Evolutionary conservation across 2,113 vertebrate genomes (phyloP).

Genomic region (Odobenus rosmarus): DNA sequence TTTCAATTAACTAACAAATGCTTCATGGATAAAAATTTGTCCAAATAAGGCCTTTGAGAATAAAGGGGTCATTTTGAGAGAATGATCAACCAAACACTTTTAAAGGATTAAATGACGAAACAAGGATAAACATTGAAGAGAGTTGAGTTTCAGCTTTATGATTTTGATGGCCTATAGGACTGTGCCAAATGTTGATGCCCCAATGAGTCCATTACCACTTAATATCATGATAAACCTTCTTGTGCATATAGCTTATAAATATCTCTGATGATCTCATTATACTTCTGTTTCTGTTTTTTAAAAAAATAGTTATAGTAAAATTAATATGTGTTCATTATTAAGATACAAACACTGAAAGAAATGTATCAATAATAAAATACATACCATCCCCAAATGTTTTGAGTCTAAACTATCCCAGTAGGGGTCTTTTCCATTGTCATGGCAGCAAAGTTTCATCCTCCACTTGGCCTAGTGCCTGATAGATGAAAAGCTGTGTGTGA

Average conservation of each 20-base stretch:
- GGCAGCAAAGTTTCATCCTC: not conserved
- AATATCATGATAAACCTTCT: not conserved
- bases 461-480: not conserved
- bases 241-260: not conserved
- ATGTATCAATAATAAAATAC: not conserved
- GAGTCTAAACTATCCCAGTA: not conserved
- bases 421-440: not conserved
- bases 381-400: too few relatives aligned
- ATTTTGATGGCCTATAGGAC: not conserved
- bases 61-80: constrained; percentile 45
- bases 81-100: constrained; percentile 22
- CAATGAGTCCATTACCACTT: not conserved
- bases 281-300: not conserved
- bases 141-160: not conserved
- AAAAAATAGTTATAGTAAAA: not conserved
- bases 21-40: constrained; percentile 51
- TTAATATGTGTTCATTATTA: not conserved
- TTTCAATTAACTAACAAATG: constrained; percentile 71
- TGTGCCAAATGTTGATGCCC: not conserved
- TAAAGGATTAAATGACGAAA: constrained; percentile 47
- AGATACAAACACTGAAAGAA: not conserved
- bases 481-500: not conserved
- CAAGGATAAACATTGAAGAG: not conserved
- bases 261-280: not conserved
- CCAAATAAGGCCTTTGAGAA: constrained; percentile 45